These are phyloP conservation scores for Gryon sp. DNA, from an alignment of 1,140 invertebrate genomes.

Conservation along the genomic window DNA sequence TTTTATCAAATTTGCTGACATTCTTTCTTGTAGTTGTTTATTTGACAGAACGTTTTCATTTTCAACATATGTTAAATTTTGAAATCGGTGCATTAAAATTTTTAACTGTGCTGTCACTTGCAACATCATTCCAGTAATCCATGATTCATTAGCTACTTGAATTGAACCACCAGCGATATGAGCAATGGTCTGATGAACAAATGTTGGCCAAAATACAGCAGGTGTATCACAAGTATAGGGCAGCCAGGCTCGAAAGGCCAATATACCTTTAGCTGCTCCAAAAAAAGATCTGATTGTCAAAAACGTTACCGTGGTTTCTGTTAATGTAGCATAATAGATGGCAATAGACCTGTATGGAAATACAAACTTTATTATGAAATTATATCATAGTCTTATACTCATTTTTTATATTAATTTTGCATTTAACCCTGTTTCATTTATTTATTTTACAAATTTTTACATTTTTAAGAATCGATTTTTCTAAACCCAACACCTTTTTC, in stretches of 20 bases:
- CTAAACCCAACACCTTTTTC: no score
- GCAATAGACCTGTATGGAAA: slow-evolving; percentile 29
- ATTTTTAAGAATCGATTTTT: no score
- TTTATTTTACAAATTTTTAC: no score
- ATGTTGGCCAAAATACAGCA: slow-evolving; percentile 56
- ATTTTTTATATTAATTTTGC: no score
- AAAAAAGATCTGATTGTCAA: slow-evolving; percentile 61
- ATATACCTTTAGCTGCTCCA: slow-evolving; percentile 39
- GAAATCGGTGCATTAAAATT: slow-evolving; percentile 58
- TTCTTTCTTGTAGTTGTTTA: neutral
- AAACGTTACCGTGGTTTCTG: slow-evolving; percentile 56
- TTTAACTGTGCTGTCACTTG: slow-evolving; percentile 59
- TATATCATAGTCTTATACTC: no score
- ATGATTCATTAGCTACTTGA: slow-evolving; percentile 63
- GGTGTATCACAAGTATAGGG: slow-evolving; percentile 48
- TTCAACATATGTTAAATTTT: slow-evolving; percentile 25
- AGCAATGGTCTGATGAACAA: slow-evolving; percentile 63
- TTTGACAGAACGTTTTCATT: neutral
- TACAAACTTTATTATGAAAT: slow-evolving; percentile 1
- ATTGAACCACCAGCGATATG: slow-evolving; percentile 57
- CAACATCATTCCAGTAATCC: slow-evolving; percentile 63
- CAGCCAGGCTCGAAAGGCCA: slow-evolving; percentile 63
- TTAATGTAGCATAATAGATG: slow-evolving; percentile 50
- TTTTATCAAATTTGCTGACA: slow-evolving; percentile 11
- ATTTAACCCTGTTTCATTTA: no score